Evolutionary conservation across 2,113 vertebrate species (phyloP), one percentile per base, ranked within the genome.

Genomic region (Malurus melanocephalus): DNA sequence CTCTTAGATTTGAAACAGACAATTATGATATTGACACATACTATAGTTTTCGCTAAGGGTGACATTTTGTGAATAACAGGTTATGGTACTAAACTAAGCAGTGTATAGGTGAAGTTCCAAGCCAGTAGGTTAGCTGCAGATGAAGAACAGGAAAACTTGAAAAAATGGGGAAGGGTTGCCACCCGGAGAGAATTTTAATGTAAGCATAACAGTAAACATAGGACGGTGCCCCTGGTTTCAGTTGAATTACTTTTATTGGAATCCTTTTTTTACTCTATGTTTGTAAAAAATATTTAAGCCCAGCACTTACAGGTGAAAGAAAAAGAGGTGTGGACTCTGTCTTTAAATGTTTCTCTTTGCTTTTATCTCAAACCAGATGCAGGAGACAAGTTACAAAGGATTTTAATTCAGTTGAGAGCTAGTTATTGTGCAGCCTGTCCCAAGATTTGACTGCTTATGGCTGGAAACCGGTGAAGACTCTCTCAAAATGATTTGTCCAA

Each of bases 311-410:
- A 71, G 23, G 30, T 60, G 49, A 55, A 67, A 74, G 42, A 49
- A 86, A 6, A 52, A 10, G 13, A 38, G 3, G 11, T 42, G 4
- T 1, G 0, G 11, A 11, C 11, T 73, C 27, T 49, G 2, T 32
- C 32, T 92, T 82, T 11, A 76, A 26, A 30, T 45, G 7, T 72
- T 88, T 61, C 8, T 64, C 32, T 30, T 68, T 51, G 11, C 8
- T 82, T 82, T 80, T 73, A n/a, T 93, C 19, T 85, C 53, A 55
- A 75, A 64, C 32, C 21, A 60, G 23, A 33, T 93, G 11, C 33
- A 59, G 65, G 32, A 81, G 45, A 20, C 21, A 67, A 22, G 71
- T 78, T 71, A 40, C 43, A 56, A 59, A 62, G 27, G 11, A 66
- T 43, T n/a, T 62, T 1, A 73, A 62, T 49, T 93, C 38, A 46